Percentiles rank a stretch among this genome's conserved stretches.
phyloP scores from a whole-genome alignment of 2,113 vertebrate genomes.

The Urocolius indicus region DNA sequence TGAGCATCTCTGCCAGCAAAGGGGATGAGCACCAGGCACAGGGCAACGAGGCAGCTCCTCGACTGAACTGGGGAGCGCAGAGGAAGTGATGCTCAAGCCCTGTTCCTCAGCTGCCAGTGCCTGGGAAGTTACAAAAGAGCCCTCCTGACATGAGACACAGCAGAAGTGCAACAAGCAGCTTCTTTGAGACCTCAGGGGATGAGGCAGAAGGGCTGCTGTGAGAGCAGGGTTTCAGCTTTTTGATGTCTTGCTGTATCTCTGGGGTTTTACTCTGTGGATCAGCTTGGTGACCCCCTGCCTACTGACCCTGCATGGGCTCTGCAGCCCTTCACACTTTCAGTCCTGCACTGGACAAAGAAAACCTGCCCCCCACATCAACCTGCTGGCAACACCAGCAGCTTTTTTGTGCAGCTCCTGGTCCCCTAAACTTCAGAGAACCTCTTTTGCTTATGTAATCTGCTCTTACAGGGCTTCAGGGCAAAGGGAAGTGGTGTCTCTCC shows the following conservation, averaged over 20 bases:
- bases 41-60: neutral
- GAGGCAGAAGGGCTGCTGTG: neutral
- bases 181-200: neutral
- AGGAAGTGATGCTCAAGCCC: neutral
- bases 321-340: neutral
- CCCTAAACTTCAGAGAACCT: rapidly evolving
- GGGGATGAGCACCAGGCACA: rapidly evolving
- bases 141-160: neutral
- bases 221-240: neutral
- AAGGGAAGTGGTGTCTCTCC: neutral
- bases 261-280: neutral
- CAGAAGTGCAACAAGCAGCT: neutral
- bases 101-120: rapidly evolving
- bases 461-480: neutral
- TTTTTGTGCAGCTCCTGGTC: neutral
- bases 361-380: neutral
- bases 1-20: neutral
- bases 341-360: neutral
- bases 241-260: neutral
- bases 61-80: neutral
- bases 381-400: rapidly evolving
- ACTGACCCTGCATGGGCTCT: neutral
- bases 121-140: neutral
- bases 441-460: neutral
- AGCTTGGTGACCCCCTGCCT: neutral